phyloP scores from a whole-genome alignment of 1,140 invertebrate species.

The Heliconius himera region DNA sequence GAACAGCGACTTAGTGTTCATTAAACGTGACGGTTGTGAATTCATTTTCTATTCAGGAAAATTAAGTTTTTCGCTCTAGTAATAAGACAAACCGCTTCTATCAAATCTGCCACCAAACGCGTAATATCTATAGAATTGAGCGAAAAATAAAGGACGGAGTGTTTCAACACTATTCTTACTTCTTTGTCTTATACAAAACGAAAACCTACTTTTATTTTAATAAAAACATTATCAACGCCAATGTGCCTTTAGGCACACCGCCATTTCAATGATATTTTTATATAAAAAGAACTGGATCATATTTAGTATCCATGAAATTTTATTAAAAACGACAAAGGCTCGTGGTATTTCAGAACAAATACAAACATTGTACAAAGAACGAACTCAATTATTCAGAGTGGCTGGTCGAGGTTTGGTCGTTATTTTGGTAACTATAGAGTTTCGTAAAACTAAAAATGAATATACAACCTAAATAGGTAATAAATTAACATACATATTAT shows the following conservation, averaged over 20 bases:
- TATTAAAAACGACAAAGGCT: neutral
- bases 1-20: too few relatives aligned
- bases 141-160: too few relatives aligned
- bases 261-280: neutral
- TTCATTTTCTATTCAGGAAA: too few relatives aligned
- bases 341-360: neutral
- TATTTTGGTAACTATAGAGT: neutral
- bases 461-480: neutral
- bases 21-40: too few relatives aligned
- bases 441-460: neutral
- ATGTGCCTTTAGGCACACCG: neutral
- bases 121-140: too few relatives aligned
- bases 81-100: too few relatives aligned
- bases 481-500: neutral
- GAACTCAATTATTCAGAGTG: constrained; percentile 6
- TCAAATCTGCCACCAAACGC: too few relatives aligned
- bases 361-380: constrained; percentile 10
- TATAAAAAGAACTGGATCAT: neutral
- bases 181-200: too few relatives aligned
- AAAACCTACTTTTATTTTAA: too few relatives aligned
- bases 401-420: constrained; percentile 8
- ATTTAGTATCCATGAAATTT: neutral
- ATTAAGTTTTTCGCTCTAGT: too few relatives aligned
- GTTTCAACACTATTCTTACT: too few relatives aligned
- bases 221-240: neutral